Base-by-base conservation (phyloP, 2,797 vertebrate genomes). In the Florisuga fusca region DNA sequence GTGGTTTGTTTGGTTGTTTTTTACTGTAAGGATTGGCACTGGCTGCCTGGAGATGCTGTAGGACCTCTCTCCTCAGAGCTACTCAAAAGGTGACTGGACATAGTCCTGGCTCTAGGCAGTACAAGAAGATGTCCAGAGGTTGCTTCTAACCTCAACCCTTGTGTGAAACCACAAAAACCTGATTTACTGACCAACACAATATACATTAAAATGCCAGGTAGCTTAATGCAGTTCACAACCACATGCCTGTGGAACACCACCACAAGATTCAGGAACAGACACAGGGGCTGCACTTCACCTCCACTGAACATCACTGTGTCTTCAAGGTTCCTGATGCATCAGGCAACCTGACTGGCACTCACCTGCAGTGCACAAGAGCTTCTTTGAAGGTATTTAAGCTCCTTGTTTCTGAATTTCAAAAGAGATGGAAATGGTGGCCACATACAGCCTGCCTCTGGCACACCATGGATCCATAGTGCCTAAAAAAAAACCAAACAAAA, bases 1-100 rank as follows among this genome's bases (percentile, higher is more conserved):
- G 38, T 41, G 38, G 13, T 41, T 41, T 41, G 38, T 41, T 41
- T 41, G 38, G 38, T 41, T 41, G 38, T 0, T 0, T 0, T 12
- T 82, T 14, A 8, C 7, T 10, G 23, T 15, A 4, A 66, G 17
- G 36, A 21, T 12, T 45, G 59, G 36, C 27, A 61, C 14, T 55
- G 5, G 50, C 23, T 68, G 16, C 21, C 20, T 59, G 48, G 33
- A 41, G 8, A 61, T 4, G 8, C 1, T 53, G 29, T 57, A 27
- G 20, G 45, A 57, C 66, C 33, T 54, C 10, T 17, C 33, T 76
- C 17, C 22, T 45, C 10, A 5, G 33, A 85, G 59, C 15, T 54
- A 53, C 36, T 45, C 58, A 64, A 12, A 87, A 83, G 36, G 14
- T 50, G 25, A 5, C 38, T 21, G 54, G n/a, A 36, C 36, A 43